These are phyloP conservation scores for Oreochromis aureus DNA, from an alignment of 2,113 vertebrate genomes.

Conservation along the genomic window DNA sequence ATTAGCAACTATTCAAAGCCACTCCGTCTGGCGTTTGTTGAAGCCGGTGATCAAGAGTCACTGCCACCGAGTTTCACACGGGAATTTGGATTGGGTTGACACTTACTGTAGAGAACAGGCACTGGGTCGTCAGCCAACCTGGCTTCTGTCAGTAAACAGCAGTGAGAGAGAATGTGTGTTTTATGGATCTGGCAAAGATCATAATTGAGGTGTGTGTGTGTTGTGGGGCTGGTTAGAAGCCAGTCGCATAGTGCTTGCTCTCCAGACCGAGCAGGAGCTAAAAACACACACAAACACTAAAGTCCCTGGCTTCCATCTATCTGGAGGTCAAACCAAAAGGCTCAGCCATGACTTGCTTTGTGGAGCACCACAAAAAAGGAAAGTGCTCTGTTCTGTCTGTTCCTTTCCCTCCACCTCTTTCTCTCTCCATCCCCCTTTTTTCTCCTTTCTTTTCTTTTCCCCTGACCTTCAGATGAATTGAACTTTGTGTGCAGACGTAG, in stretches of 20 bases:
- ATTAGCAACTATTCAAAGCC: neutral
- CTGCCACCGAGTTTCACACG: slow-evolving; percentile 11
- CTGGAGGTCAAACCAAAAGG: slow-evolving; percentile 22
- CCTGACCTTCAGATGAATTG: slow-evolving; percentile 48
- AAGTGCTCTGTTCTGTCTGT: neutral
- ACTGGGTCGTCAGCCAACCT: slow-evolving; percentile 25
- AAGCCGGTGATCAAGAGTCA: slow-evolving; percentile 1
- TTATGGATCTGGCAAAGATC: slow-evolving; percentile 51
- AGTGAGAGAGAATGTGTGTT: slow-evolving; percentile 40
- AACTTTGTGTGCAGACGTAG: slow-evolving; percentile 30
- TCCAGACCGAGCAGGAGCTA: slow-evolving; percentile 9
- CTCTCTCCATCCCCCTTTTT: neutral
- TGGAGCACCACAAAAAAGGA: neutral
- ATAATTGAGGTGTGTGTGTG: slow-evolving; percentile 41
- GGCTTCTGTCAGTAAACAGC: slow-evolving; percentile 12
- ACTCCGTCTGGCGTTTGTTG: neutral
- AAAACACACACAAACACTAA: slow-evolving; percentile 10
- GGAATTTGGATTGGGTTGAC: slow-evolving; percentile 21
- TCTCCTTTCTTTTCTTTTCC: neutral
- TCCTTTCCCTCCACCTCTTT: neutral
- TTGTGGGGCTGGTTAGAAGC: slow-evolving; percentile 24
- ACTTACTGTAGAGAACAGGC: slow-evolving; percentile 21
- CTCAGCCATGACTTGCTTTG: slow-evolving; percentile 7
- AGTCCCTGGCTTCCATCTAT: neutral
- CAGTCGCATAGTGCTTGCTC: slow-evolving; percentile 28